These are phyloP conservation scores for Pammene fasciana DNA, from an alignment of 2,888 invertebrate genomes.

Conservation along the genomic window DNA sequence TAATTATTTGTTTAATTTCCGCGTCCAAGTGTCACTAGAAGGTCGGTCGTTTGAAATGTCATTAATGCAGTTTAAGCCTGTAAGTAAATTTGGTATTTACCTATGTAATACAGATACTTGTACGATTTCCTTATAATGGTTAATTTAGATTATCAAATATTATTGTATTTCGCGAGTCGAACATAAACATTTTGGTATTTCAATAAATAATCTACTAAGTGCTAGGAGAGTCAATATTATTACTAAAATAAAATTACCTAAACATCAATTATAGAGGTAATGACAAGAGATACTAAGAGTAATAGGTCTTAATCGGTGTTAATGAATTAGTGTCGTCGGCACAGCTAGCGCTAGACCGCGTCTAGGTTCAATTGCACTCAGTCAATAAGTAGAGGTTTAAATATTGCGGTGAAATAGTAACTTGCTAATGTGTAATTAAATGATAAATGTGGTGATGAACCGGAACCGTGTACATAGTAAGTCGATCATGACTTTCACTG, in stretches of 20 bases:
- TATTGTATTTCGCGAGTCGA: too few species aligned
- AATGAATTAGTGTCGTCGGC: too few species aligned
- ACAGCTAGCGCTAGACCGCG: too few species aligned
- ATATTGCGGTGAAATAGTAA: not conserved
- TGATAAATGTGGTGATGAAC: conserved; percentile 65
- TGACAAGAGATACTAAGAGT: too few species aligned
- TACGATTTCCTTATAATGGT: not conserved
- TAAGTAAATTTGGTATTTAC: conserved; percentile 37
- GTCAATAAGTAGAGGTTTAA: not conserved
- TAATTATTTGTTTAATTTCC: conserved; percentile 74
- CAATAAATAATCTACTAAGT: too few species aligned
- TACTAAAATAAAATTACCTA: too few species aligned
- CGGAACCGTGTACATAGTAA: conserved; percentile 72
- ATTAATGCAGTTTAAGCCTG: conserved; percentile 44
- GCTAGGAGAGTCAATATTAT: too few species aligned
- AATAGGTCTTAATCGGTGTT: too few species aligned
- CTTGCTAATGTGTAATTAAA: conserved; percentile 57
- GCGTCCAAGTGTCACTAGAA: conserved; percentile 69
- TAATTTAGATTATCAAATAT: too few species aligned
- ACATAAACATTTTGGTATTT: too few species aligned
- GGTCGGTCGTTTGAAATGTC: conserved; percentile 72
- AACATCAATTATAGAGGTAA: too few species aligned
- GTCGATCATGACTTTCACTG: conserved; percentile 80
- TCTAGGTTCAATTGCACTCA: not conserved
- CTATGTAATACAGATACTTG: not conserved